Evolutionary conservation across 1,140 invertebrate genomes (phyloP).

Genomic region (Mizuhopecten yessoensis): DNA sequence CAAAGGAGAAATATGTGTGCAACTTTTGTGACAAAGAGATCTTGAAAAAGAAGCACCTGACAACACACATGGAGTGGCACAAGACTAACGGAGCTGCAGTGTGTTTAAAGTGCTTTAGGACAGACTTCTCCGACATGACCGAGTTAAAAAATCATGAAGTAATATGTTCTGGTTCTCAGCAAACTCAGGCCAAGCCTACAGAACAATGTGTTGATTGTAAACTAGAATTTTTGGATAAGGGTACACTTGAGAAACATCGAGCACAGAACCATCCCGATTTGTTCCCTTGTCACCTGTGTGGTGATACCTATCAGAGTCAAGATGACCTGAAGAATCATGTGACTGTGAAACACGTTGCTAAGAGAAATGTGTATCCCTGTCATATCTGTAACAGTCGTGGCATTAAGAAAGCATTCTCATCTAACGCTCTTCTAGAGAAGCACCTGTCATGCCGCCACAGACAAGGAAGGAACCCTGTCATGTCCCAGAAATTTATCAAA

Average conservation of each 20-base stretch:
- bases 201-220: slow-evolving; percentile 61
- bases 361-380: slow-evolving; percentile 68
- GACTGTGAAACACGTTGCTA: slow-evolving; percentile 69
- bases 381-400: slow-evolving; percentile 72
- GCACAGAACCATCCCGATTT: slow-evolving; percentile 51
- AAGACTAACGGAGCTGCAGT: slow-evolving; percentile 56
- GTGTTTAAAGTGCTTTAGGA: slow-evolving; percentile 59
- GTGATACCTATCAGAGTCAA: slow-evolving; percentile 73
- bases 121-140: slow-evolving; percentile 54
- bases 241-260: slow-evolving; percentile 45
- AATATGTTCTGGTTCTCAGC: slow-evolving; percentile 46
- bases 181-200: slow-evolving; percentile 46
- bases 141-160: slow-evolving; percentile 66
- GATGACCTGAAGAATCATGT: slow-evolving; percentile 72
- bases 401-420: slow-evolving; percentile 67
- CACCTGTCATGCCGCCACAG: slow-evolving; percentile 74
- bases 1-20: background rate
- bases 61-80: slow-evolving; percentile 62
- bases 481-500: slow-evolving; percentile 54
- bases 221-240: slow-evolving; percentile 59
- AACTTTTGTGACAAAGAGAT: slow-evolving; percentile 42
- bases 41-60: background rate
- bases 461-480: slow-evolving; percentile 59
- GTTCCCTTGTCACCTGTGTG: slow-evolving; percentile 79
- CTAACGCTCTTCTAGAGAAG: slow-evolving; percentile 68